Evolutionary conservation across 2,113 vertebrate genomes (phyloP).

Genomic region (Argyrosomus japonicus): DNA sequence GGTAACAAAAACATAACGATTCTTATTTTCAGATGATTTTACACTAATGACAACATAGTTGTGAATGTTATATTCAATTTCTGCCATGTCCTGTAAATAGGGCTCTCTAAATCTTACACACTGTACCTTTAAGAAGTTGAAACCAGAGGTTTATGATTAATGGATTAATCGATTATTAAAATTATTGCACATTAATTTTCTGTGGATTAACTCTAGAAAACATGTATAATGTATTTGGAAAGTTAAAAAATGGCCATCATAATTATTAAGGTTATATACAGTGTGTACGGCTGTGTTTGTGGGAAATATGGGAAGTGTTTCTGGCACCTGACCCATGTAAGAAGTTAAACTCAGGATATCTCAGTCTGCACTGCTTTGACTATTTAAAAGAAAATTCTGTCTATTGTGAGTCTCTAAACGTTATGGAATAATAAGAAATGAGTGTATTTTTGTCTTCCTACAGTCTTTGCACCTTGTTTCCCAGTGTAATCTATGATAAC

Average conservation of each 20-base stretch:
- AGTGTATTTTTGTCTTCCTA: neutral
- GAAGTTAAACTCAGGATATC: neutral
- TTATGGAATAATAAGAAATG: neutral
- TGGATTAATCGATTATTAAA: neutral
- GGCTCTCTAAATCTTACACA: no score
- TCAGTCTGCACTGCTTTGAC: neutral
- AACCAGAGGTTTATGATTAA: no score
- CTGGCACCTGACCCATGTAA: neutral
- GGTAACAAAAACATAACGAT: no score
- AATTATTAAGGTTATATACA: neutral
- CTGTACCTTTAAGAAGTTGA: no score
- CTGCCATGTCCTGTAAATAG: no score
- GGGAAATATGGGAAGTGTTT: neutral
- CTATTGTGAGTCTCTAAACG: neutral
- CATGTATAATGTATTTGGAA: no score
- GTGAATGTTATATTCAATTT: no score
- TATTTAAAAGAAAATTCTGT: neutral
- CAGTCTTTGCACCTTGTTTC: neutral
- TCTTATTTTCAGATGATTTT: no score
- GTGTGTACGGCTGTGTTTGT: neutral
- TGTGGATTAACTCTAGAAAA: neutral
- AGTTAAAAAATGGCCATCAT: neutral
- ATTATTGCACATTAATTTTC: neutral
- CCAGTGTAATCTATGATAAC: neutral
- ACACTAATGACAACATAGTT: no score